These are phyloP conservation scores for Pammene aurita DNA, from an alignment of 2,888 invertebrate genomes.

Conservation along the genomic window DNA sequence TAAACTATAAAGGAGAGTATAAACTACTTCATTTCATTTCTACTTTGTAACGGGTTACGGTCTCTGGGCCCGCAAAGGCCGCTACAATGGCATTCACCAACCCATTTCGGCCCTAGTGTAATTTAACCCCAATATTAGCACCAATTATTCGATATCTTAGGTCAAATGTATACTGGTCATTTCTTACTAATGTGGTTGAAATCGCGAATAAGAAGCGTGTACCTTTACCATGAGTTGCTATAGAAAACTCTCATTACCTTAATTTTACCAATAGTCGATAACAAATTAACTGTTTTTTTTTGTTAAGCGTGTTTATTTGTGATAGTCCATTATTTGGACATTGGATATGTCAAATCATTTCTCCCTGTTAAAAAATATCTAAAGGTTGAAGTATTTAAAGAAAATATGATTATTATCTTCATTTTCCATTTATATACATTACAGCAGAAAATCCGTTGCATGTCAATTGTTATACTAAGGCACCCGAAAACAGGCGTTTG, in stretches of 20 bases:
- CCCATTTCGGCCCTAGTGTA: neutral
- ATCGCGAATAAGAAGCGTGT: neutral
- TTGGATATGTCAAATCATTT: too few species aligned
- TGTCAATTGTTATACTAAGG: too few species aligned
- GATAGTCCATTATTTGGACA: too few species aligned
- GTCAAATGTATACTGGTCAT: neutral
- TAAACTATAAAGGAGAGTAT: neutral
- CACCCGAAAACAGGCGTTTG: too few species aligned
- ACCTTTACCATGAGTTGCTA: neutral
- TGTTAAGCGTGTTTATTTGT: too few species aligned
- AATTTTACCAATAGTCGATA: too few species aligned
- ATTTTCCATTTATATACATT: too few species aligned
- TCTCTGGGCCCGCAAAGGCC: slow-evolving; percentile 8
- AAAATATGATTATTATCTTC: too few species aligned
- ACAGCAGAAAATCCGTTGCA: too few species aligned
- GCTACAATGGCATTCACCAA: neutral
- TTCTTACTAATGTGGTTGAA: neutral
- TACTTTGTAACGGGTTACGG: neutral
- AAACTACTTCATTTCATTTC: neutral
- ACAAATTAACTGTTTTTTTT: too few species aligned
- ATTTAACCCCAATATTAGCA: neutral
- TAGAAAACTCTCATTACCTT: neutral
- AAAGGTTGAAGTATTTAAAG: too few species aligned
- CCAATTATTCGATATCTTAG: neutral
- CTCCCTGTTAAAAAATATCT: too few species aligned